Evolutionary conservation across 2,113 vertebrate genomes (phyloP).

Genomic region (Hymenochirus boettgeri): DNA sequence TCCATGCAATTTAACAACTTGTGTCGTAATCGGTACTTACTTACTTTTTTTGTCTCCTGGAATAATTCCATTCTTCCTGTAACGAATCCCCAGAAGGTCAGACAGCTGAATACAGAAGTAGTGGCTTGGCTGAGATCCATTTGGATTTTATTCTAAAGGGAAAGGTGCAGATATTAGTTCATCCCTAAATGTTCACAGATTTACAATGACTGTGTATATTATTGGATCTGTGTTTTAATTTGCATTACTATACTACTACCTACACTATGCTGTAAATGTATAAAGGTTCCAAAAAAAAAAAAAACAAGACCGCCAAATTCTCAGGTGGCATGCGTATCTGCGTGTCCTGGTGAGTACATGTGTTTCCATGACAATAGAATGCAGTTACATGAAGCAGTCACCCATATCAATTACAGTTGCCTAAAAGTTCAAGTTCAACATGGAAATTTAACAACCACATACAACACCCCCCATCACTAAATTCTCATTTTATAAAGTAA

Average conservation of each 20-base stretch:
- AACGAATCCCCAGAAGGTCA: conserved; percentile 72
- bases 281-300: background rate
- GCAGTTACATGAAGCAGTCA: too few species aligned
- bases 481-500: background rate
- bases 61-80: conserved; percentile 70
- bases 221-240: background rate
- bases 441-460: background rate
- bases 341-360: too few species aligned
- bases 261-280: background rate
- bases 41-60: conserved; percentile 82
- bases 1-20: too few species aligned
- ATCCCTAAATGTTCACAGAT: background rate
- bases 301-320: background rate
- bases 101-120: conserved; percentile 76
- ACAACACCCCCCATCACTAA: background rate
- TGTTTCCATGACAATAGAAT: too few species aligned
- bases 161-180: conserved; percentile 23
- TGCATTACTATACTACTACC: too few species aligned
- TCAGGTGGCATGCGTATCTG: background rate
- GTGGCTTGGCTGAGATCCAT: conserved; percentile 74
- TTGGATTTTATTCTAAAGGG: conserved; percentile 53
- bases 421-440: too few species aligned
- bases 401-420: too few species aligned
- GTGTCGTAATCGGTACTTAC: conserved; percentile 46
- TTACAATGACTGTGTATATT: background rate